Conservation (phyloP, 2,888 invertebrate species). For the Meganola albula region DNA sequence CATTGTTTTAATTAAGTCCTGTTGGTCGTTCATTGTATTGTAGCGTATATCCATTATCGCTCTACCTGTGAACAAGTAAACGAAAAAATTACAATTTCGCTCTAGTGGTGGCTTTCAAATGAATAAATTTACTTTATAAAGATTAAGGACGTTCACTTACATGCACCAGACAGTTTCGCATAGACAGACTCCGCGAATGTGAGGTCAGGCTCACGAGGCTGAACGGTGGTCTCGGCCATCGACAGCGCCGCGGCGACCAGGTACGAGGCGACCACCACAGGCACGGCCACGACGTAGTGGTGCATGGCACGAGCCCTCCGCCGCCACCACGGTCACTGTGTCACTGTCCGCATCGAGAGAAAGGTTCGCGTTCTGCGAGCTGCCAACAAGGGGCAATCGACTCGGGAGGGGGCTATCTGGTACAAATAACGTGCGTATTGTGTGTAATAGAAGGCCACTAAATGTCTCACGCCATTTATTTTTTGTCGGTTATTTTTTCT, state of each 20-base stretch:
- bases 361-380: slow-evolving; percentile 51
- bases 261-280: slow-evolving; percentile 37
- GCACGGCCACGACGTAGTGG: slow-evolving; percentile 40
- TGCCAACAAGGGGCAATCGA: slow-evolving; percentile 31
- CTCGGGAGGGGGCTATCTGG: slow-evolving; percentile 61
- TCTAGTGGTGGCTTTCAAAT: not conserved
- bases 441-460: slow-evolving; percentile 38
- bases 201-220: slow-evolving; percentile 36
- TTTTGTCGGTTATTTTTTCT: too few species aligned
- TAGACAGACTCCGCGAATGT: slow-evolving; percentile 64
- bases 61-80: slow-evolving; percentile 51
- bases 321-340: slow-evolving; percentile 67
- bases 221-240: slow-evolving; percentile 24
- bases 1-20: slow-evolving; percentile 55
- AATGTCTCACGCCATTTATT: slow-evolving; percentile 26
- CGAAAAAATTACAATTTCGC: not conserved
- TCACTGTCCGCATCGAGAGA: slow-evolving; percentile 66
- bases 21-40: slow-evolving; percentile 45
- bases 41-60: slow-evolving; percentile 63
- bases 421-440: slow-evolving; percentile 44
- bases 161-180: slow-evolving; percentile 62
- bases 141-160: slow-evolving; percentile 49
- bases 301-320: slow-evolving; percentile 61
- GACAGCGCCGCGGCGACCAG: slow-evolving; percentile 27
- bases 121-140: slow-evolving; percentile 13